Evolutionary conservation across 2,888 invertebrate species (phyloP).

Genomic region (Drosophila nr. fundita): DNA sequence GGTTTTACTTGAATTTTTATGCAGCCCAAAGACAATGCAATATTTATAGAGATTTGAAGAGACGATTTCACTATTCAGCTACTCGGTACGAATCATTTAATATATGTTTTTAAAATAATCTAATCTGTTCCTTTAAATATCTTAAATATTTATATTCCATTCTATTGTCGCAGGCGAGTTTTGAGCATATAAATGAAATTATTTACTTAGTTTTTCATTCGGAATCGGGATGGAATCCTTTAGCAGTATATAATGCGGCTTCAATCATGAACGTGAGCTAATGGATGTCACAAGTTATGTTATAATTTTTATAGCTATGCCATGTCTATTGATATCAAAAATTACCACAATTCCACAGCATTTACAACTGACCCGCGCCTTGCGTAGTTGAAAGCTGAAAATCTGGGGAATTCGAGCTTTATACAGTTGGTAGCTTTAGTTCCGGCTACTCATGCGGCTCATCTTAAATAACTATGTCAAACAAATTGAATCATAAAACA

Average conservation of each 20-base stretch:
- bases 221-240: neutral
- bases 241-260: neutral
- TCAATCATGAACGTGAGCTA: conserved; percentile 2
- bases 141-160: neutral
- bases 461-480: conserved; percentile 66
- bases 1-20: conserved; percentile 1
- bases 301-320: conserved; percentile 14
- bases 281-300: neutral
- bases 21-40: too few species aligned
- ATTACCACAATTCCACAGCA: conserved; percentile 50
- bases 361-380: conserved; percentile 39
- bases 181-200: too few species aligned
- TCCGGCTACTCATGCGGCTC: conserved; percentile 74
- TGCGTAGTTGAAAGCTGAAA: conserved; percentile 32
- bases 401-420: conserved; percentile 14
- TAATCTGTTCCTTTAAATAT: neutral
- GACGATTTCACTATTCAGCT: neutral
- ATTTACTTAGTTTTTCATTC: neutral
- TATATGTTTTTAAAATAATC: neutral
- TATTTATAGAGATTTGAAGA: neutral
- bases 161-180: neutral
- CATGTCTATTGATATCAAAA: conserved; percentile 17
- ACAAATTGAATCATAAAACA: conserved; percentile 67
- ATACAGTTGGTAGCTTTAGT: conserved; percentile 55
- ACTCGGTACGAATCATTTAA: neutral